A percentile compares a stretch with the other conserved stretches of the same genome.
Conservation (phyloP, 2,113 vertebrate species). For the Myxocyprinus asiaticus region DNA sequence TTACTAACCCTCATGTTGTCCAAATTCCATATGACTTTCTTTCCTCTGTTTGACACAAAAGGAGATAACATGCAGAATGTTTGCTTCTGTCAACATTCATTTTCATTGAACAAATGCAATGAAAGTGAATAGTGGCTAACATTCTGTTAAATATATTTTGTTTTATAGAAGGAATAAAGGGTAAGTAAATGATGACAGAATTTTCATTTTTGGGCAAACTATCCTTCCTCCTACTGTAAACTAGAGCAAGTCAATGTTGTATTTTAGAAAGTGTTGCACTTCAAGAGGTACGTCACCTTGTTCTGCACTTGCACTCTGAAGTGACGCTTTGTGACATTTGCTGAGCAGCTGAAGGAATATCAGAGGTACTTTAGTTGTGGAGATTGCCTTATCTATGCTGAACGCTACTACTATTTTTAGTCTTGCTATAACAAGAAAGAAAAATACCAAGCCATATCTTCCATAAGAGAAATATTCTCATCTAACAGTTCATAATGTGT, state of each 20-base stretch:
- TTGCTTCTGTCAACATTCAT: too few species aligned
- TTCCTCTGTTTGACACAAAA: too few species aligned
- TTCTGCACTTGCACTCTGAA: slow-evolving; percentile 15
- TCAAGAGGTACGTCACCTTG: slow-evolving; percentile 25
- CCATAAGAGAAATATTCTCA: background rate
- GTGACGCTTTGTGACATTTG: slow-evolving; percentile 59
- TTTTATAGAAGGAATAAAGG: too few species aligned
- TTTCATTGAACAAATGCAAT: too few species aligned
- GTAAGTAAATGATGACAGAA: too few species aligned
- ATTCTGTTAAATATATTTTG: too few species aligned
- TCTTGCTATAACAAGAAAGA: slow-evolving; percentile 32
- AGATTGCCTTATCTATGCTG: slow-evolving; percentile 47
- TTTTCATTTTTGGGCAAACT: too few species aligned
- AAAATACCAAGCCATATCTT: slow-evolving; percentile 24
- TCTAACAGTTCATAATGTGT: background rate
- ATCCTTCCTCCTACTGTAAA: background rate
- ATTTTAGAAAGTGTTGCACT: background rate
- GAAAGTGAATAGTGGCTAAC: too few species aligned
- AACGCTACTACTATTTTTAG: slow-evolving; percentile 43
- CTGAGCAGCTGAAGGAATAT: slow-evolving; percentile 60
- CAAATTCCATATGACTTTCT: too few species aligned
- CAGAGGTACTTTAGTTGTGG: slow-evolving; percentile 42
- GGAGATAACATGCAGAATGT: too few species aligned
- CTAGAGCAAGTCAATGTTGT: background rate
- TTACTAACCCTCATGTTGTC: too few species aligned